Conservation (phyloP, 2,113 vertebrate genomes). For the Thunnus thynnus region DNA sequence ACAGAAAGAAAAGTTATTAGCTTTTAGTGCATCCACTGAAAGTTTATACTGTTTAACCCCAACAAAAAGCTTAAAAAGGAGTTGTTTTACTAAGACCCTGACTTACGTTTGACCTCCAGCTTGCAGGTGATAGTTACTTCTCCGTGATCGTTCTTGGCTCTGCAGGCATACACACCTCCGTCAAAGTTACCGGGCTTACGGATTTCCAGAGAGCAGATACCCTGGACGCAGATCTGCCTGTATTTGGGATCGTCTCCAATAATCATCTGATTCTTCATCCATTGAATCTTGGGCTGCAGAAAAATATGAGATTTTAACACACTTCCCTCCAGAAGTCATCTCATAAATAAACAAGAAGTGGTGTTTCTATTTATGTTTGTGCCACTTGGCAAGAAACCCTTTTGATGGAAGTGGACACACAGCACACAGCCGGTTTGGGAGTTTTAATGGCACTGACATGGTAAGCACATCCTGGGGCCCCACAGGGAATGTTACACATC, state of each 20-base stretch:
- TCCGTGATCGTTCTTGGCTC: slow-evolving; percentile 89
- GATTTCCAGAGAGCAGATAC: slow-evolving; percentile 95
- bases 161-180: slow-evolving; percentile 93
- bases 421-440: background rate
- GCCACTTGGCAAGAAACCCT: background rate
- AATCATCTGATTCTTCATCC: slow-evolving; percentile 97
- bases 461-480: slow-evolving; percentile 26
- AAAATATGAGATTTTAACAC: background rate
- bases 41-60: background rate
- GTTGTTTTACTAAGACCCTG: background rate
- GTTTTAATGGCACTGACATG: slow-evolving; percentile 48
- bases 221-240: slow-evolving; percentile 91
- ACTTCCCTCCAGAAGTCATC: background rate
- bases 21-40: background rate
- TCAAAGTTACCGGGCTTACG: slow-evolving; percentile 93
- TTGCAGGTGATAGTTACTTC: slow-evolving; percentile 92
- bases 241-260: slow-evolving; percentile 94
- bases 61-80: too few relatives aligned
- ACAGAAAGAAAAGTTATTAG: slow-evolving; percentile 5
- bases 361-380: slow-evolving; percentile 27
- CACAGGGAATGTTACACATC: slow-evolving; percentile 71
- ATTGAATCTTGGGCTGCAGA: slow-evolving; percentile 91
- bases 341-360: background rate
- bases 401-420: slow-evolving; percentile 44
- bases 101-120: slow-evolving; percentile 94